Evolutionary conservation across 2,888 invertebrate genomes (phyloP), one percentile per base, ranked within the genome.

Genomic region (Drosophila kanekoi): DNA sequence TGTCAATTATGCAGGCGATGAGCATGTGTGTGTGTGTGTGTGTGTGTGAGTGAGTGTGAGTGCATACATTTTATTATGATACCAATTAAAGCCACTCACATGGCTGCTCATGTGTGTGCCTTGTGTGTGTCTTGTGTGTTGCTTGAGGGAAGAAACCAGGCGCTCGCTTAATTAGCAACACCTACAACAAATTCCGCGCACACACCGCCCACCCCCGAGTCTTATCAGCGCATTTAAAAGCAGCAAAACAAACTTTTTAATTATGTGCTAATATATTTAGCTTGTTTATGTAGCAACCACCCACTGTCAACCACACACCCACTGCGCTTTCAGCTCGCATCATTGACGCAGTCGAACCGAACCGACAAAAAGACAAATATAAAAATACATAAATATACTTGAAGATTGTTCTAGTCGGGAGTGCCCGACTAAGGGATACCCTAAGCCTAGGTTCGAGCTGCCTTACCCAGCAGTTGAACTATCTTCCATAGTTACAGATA

Each of bases 1-100:
- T 81, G 84, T 87, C 81, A 90, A 90, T 90, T 90, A 90, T 90
- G 87, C 81, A 60, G 41, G 60, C 43, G 45, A 85, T 82, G 76
- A 64, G 54, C 61, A 62, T 63, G 56, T 37, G 45, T 13, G 43
- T 18, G 47, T 47, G 37, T 18, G 33, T 16, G 47, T 47, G 37
- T 18, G 33, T 18, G 43, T 47, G 48, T 20, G 61, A 76, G 58
- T 45, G 33, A 48, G 48, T 9, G 66, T 33, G 63, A 40, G 61
- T 52, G 59, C 71, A 66, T 78, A 76, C 64, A 74, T 77, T 79
- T 86, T 69, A 83, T 83, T 81, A 86, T 79, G 81, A 74, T 83
- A 71, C 78, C 86, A 86, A 83, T 83, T 82, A 82, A 53, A 69
- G 56, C 35, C 57, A 58, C 56, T 59, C 65, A 54, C 60, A 72